phyloP scores from a whole-genome alignment of 2,113 vertebrate genomes.

The Ia io region DNA sequence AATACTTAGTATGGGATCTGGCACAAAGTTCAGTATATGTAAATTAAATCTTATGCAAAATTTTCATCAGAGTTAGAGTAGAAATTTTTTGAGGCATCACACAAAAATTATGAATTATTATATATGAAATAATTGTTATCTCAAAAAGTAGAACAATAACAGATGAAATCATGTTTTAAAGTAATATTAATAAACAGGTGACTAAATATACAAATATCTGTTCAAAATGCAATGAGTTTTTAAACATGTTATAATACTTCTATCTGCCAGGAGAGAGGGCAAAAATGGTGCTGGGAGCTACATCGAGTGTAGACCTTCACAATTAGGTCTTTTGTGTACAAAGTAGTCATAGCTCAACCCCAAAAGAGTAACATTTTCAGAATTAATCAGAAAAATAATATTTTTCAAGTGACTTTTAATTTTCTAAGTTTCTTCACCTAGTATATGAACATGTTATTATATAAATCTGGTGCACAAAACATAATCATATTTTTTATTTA shows the following conservation, averaged over 20 bases:
- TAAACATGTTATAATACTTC: not conserved
- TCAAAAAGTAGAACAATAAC: not conserved
- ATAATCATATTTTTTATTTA: not conserved
- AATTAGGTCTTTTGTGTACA: not conserved
- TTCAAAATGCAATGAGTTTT: not conserved
- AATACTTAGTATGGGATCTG: not conserved
- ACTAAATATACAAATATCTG: not conserved
- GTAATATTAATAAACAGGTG: not conserved
- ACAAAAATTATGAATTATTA: not conserved
- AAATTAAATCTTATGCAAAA: not conserved
- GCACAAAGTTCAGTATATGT: not conserved
- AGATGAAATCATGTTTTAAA: not conserved
- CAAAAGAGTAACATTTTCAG: not conserved
- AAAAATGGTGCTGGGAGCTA: not conserved
- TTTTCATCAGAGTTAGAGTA: not conserved
- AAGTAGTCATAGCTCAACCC: not conserved
- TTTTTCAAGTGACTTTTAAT: not conserved
- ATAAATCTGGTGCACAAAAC: not conserved
- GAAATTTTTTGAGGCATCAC: not conserved
- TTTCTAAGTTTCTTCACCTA: not conserved
- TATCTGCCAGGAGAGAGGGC: not conserved
- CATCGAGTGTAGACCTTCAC: accelerated
- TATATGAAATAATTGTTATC: not conserved
- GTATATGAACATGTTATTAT: not conserved
- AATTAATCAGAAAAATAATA: not conserved